These are phyloP conservation scores for Steromphala cineraria DNA, from an alignment of 2,888 invertebrate genomes.

Conservation along the genomic window DNA sequence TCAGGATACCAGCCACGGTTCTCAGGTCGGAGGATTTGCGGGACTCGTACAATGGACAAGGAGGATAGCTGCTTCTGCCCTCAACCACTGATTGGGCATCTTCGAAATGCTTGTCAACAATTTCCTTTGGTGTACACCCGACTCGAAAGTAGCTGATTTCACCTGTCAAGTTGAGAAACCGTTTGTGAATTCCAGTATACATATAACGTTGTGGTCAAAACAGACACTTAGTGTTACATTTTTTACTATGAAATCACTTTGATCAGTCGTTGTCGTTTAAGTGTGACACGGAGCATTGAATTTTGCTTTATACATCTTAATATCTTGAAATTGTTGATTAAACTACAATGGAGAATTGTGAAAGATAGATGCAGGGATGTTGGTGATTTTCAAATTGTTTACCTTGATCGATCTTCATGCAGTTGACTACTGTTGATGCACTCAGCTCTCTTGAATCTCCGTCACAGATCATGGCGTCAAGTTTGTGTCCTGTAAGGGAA, in stretches of 20 bases:
- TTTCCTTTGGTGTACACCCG: slow-evolving; percentile 54
- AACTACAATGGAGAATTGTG: too few species aligned
- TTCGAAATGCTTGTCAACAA: slow-evolving; percentile 39
- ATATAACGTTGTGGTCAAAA: too few species aligned
- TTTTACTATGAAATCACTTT: too few species aligned
- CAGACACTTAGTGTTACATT: too few species aligned
- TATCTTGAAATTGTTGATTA: too few species aligned
- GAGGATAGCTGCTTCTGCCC: slow-evolving; percentile 26
- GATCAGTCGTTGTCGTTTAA: neutral
- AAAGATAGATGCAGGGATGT: too few species aligned
- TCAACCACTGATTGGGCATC: slow-evolving; percentile 37
- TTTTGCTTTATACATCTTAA: too few species aligned
- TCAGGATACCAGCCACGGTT: slow-evolving; percentile 43
- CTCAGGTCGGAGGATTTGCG: slow-evolving; percentile 44
- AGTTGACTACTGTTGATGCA: slow-evolving; percentile 60
- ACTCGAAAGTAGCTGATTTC: slow-evolving; percentile 52
- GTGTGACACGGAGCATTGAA: too few species aligned
- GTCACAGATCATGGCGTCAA: slow-evolving; percentile 56
- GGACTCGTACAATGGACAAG: slow-evolving; percentile 48
- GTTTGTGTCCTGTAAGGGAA: slow-evolving; percentile 46
- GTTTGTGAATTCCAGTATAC: neutral
- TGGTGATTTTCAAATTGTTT: neutral
- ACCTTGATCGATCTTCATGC: slow-evolving; percentile 58
- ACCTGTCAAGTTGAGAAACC: neutral
- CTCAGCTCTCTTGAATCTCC: slow-evolving; percentile 51